These are phyloP conservation scores for Arvicola amphibius DNA, from an alignment of 2,797 vertebrate genomes.

Conservation along the genomic window DNA sequence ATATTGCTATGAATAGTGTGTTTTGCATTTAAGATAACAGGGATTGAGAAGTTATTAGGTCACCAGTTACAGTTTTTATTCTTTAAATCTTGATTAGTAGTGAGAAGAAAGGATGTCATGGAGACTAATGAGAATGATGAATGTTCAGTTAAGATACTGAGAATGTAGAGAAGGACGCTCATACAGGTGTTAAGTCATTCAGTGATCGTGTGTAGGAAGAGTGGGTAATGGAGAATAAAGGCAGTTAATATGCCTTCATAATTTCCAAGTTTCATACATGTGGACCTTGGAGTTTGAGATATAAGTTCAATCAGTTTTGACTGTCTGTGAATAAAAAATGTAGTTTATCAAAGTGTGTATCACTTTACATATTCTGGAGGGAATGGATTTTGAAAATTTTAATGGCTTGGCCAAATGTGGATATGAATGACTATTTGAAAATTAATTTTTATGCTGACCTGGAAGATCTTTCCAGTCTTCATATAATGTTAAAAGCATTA, in stretches of 20 bases:
- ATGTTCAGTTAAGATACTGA: neutral
- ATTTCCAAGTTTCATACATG: conserved; percentile 41
- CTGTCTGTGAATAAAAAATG: conserved; percentile 36
- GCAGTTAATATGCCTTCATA: neutral
- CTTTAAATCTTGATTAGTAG: conserved; percentile 7
- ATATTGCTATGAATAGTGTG: neutral
- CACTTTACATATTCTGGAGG: conserved; percentile 23
- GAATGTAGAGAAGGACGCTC: neutral
- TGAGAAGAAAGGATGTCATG: neutral
- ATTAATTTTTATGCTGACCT: conserved; percentile 41
- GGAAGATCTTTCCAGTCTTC: conserved; percentile 26
- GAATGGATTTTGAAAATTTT: conserved; percentile 36
- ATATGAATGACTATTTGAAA: conserved; percentile 42
- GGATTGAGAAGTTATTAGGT: conserved; percentile 44
- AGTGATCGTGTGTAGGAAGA: neutral
- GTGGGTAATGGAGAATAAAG: conserved; percentile 42
- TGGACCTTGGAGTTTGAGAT: neutral
- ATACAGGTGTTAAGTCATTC: neutral
- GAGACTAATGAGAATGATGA: conserved; percentile 29
- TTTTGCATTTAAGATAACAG: conserved; percentile 38
- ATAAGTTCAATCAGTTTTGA: conserved; percentile 53
- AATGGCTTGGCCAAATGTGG: conserved; percentile 6
- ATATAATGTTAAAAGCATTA: conserved; percentile 33
- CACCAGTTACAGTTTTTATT: conserved; percentile 25
- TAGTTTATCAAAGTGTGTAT: neutral